These are phyloP conservation scores for Crotophaga sulcirostris DNA, from an alignment of 2,113 vertebrate species.

Conservation along the genomic window DNA sequence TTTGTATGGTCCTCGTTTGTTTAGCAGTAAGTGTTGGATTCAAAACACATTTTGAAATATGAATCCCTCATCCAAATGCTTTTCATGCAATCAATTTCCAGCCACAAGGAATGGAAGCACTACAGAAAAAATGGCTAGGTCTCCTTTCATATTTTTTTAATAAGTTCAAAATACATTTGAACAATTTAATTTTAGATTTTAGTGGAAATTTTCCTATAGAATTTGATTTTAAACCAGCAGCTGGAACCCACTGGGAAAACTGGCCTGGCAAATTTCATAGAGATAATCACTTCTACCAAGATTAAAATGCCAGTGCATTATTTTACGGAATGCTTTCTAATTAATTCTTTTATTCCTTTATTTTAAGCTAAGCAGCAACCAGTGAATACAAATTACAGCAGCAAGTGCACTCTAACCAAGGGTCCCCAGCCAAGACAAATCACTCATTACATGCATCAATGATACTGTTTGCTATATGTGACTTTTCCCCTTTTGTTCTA, in stretches of 20 bases:
- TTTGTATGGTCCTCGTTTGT: background rate
- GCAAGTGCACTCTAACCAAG: slow-evolving; percentile 24
- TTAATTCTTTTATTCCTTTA: slow-evolving; percentile 1
- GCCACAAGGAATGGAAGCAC: background rate
- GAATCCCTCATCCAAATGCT: background rate
- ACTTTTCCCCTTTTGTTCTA: slow-evolving; percentile 55
- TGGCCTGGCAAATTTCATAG: background rate
- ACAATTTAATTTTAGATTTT: background rate
- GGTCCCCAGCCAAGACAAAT: slow-evolving; percentile 42
- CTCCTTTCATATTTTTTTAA: background rate
- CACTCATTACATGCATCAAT: slow-evolving; percentile 58
- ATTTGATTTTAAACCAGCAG: background rate
- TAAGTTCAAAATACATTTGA: background rate
- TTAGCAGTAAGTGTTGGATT: background rate
- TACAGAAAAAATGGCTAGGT: background rate
- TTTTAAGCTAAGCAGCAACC: slow-evolving; percentile 25
- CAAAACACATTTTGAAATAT: background rate
- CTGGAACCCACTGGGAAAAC: background rate
- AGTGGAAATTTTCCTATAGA: background rate
- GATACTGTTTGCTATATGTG: slow-evolving; percentile 15
- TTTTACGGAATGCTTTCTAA: background rate
- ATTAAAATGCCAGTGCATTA: background rate
- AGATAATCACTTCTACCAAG: background rate
- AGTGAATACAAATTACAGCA: slow-evolving; percentile 36
- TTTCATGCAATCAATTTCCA: background rate